phyloP scores from a whole-genome alignment of 2,888 invertebrate species.

The Caenorhabditis sp. region DNA sequence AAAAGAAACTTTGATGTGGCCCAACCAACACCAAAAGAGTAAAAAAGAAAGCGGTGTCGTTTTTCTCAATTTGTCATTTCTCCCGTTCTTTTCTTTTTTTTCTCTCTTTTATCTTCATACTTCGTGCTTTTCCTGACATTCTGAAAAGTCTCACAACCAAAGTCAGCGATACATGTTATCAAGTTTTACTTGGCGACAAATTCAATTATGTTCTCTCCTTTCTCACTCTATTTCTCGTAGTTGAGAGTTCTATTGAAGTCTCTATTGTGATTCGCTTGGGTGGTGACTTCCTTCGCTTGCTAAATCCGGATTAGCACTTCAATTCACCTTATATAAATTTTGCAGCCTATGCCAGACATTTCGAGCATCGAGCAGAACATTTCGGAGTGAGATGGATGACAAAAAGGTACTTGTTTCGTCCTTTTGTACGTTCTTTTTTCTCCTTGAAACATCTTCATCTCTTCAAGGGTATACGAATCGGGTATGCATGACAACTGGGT shows the following conservation, averaged over 20 bases:
- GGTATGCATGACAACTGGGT: conserved; percentile 58
- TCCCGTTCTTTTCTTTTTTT: conserved; percentile 30
- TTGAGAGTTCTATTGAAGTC: conserved; percentile 36
- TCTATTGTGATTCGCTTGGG: conserved; percentile 5
- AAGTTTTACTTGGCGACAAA: conserved; percentile 44
- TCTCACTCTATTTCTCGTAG: conserved; percentile 1
- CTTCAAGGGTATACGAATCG: conserved; percentile 47
- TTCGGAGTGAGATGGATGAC: conserved; percentile 33
- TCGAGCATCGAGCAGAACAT: conserved; percentile 8
- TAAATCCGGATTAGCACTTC: conserved; percentile 34
- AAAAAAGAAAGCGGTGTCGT: conserved; percentile 46
- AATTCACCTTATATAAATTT: background rate
- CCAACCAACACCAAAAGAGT: conserved; percentile 21
- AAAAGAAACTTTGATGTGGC: conserved; percentile 57
- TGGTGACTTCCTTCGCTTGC: conserved; percentile 4
- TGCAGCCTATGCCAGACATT: conserved; percentile 21
- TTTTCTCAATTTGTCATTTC: conserved; percentile 63
- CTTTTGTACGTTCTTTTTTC: conserved; percentile 4
- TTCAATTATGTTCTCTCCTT: conserved; percentile 30
- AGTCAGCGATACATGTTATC: conserved; percentile 45
- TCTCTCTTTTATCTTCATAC: conserved; percentile 22
- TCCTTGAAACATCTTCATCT: conserved; percentile 43
- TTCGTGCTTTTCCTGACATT: background rate
- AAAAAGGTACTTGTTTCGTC: conserved; percentile 47
- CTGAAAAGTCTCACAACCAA: background rate